Base-by-base conservation (phyloP, 2,888 invertebrate species). In the Rhamphomyia laevipes region DNA sequence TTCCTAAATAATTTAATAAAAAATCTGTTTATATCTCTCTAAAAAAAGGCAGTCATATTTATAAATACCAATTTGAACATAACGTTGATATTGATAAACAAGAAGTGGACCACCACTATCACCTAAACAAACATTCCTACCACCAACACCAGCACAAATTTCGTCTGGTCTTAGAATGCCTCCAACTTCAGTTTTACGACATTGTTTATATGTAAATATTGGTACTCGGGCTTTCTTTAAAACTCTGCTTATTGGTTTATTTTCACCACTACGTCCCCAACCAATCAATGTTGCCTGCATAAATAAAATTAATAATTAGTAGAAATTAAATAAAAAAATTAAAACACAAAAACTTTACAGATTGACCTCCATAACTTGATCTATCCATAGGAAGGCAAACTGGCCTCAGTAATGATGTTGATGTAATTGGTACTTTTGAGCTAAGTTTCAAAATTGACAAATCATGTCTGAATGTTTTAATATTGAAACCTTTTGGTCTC, bases 191-290 rank as follows among this genome's bases (percentile, higher is more conserved):
- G 69, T 68, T 12, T 59, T 59, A 6, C 58, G 54, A 37, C 68
- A 68, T 51, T 63, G 60, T 1, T 61, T 57, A 57, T 68, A 68
- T 10, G 65, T 63, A 43, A 68, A 58, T 31, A 68, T 62, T 31
- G 68, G 68, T 45, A 68, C 21, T 21, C 6, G 3, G 6, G 6
- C 21, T 21, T 21, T 21, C 6, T 21, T 21, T 6, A 21, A 21
- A 21, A 21, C 21, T 21, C 6, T 3, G 6, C 21, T 21, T 21
- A 21, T 4, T 21, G 21, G 21, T 21, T 21, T 21, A 21, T 21
- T 21, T 21, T 21, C 21, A 4, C 6, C 6, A 21, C 4, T 21
- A 21, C 21, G 21, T 21, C 68, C 68, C 68, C 68, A 68, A 10
- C 69, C 68, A 3, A 66, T 66, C 13, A 66, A 67, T 15, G 66